Evolutionary conservation across 2,888 invertebrate species (phyloP).

Genomic region (Himalopsyche japonica): DNA sequence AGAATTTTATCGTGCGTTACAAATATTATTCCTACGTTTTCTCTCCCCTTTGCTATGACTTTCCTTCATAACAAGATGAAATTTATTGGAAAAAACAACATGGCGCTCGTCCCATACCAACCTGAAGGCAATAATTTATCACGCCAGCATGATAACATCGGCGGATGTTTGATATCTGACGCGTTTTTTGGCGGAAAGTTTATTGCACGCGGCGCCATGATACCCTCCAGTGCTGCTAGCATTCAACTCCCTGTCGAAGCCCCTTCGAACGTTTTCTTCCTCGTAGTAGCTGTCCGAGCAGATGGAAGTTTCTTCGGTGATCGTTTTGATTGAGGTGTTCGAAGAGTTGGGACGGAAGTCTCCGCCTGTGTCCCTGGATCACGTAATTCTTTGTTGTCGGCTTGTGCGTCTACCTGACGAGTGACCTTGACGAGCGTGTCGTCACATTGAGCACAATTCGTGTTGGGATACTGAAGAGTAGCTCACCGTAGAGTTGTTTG

Average conservation of each 20-base stretch:
- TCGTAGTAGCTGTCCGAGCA: slow-evolving; percentile 26
- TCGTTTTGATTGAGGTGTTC: slow-evolving; percentile 33
- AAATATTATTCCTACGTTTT: neutral
- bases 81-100: neutral
- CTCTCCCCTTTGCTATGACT: neutral
- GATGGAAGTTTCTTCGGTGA: slow-evolving; percentile 32
- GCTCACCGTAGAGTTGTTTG: slow-evolving; percentile 51
- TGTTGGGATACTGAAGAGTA: slow-evolving; percentile 69
- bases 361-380: slow-evolving; percentile 36
- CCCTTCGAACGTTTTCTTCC: slow-evolving; percentile 11
- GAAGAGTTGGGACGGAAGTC: slow-evolving; percentile 30
- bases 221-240: neutral
- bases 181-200: slow-evolving; percentile 29
- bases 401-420: slow-evolving; percentile 43
- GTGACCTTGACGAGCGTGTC: slow-evolving; percentile 59
- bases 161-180: slow-evolving; percentile 35
- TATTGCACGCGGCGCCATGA: slow-evolving; percentile 17
- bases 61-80: neutral
- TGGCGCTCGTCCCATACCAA: neutral
- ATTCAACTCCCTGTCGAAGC: neutral
- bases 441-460: slow-evolving; percentile 72
- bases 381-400: slow-evolving; percentile 38
- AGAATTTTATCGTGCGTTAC: neutral
- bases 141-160: slow-evolving; percentile 37
- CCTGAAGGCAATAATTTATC: neutral